Evolutionary conservation across 2,113 vertebrate species (phyloP).

Genomic region (Tursiops truncatus): DNA sequence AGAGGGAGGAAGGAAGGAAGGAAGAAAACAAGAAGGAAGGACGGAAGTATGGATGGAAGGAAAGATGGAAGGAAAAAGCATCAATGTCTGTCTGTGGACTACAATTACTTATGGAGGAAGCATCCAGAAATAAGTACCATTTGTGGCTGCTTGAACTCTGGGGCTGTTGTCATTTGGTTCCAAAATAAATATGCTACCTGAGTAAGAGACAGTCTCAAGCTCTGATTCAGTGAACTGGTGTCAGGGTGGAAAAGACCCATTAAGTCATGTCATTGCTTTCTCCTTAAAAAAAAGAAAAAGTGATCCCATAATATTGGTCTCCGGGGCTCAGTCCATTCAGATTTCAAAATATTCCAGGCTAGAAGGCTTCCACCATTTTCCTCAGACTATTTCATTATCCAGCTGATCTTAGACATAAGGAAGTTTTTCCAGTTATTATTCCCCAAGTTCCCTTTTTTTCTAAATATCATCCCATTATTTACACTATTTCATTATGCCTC

Average conservation of each 20-base stretch:
- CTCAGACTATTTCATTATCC: slow-evolving; percentile 35
- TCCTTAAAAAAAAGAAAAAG: background rate
- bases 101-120: background rate
- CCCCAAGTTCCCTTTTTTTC: slow-evolving; percentile 22
- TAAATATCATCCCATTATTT: slow-evolving; percentile 42
- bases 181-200: slow-evolving; percentile 36
- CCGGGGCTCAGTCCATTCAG: background rate
- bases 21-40: background rate
- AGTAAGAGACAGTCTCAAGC: slow-evolving; percentile 12
- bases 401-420: slow-evolving; percentile 28
- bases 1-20: background rate
- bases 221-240: slow-evolving; percentile 41
- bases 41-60: fast-evolving
- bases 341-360: slow-evolving; percentile 28
- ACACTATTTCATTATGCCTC: slow-evolving; percentile 11
- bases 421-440: slow-evolving; percentile 58
- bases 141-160: background rate
- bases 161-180: background rate
- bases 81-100: background rate
- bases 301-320: background rate
- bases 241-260: slow-evolving; percentile 4
- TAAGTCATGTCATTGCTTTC: background rate
- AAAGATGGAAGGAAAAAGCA: background rate
- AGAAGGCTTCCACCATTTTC: background rate
- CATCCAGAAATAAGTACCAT: slow-evolving; percentile 28